These are phyloP conservation scores for Julus scandinavius DNA, from an alignment of 2,888 invertebrate genomes.

Conservation along the genomic window DNA sequence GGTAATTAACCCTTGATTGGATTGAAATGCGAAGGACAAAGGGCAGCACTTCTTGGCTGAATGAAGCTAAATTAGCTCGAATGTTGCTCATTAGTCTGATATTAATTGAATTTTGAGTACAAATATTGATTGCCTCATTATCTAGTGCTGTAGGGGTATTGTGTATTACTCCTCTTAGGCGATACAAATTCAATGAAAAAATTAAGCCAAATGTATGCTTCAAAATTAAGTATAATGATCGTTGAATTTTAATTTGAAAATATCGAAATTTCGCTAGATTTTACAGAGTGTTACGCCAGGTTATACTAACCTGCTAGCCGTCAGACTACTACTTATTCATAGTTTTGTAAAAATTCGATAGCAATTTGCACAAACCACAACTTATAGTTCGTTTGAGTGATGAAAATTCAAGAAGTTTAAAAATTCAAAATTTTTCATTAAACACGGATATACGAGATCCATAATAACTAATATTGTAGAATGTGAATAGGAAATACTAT, in stretches of 20 bases:
- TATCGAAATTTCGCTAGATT: no score
- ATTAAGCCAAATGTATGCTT: background rate
- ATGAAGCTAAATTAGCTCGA: background rate
- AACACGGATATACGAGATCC: no score
- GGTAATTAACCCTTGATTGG: background rate
- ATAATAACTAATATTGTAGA: no score
- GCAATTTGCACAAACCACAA: no score
- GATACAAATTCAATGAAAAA: background rate
- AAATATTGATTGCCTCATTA: background rate
- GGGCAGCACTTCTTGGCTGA: background rate
- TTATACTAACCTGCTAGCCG: no score
- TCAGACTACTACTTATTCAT: no score
- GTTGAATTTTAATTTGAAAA: background rate
- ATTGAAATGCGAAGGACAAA: background rate
- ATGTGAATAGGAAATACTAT: no score
- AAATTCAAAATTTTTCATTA: no score
- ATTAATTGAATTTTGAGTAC: conserved; percentile 7
- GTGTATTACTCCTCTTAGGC: background rate
- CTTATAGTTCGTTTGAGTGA: no score
- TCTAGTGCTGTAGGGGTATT: background rate
- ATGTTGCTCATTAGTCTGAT: background rate
- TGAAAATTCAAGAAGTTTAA: no score
- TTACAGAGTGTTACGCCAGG: no score
- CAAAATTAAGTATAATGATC: background rate
- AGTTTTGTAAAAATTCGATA: no score